These are phyloP conservation scores for Scaptodrosophila lebanonensis DNA, from an alignment of 1,140 invertebrate genomes.

Conservation along the genomic window DNA sequence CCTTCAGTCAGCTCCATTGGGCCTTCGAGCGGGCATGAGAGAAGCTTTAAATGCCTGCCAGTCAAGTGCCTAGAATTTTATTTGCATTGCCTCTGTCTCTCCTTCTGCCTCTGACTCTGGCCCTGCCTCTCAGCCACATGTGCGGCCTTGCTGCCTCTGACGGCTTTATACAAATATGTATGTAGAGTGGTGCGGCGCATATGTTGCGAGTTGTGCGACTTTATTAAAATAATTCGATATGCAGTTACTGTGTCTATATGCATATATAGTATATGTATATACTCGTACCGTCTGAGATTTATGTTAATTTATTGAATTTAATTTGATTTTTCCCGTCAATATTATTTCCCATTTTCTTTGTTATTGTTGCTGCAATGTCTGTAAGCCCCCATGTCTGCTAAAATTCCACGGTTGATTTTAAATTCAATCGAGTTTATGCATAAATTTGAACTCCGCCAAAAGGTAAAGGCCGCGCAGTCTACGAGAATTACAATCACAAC, in stretches of 20 bases:
- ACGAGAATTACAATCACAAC: no score
- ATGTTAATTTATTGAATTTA: slow-evolving; percentile 73
- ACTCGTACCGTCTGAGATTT: slow-evolving; percentile 50
- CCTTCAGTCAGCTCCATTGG: no score
- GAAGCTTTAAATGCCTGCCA: no score
- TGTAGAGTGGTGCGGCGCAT: slow-evolving; percentile 34
- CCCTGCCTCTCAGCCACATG: slow-evolving; percentile 5
- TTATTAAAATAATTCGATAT: slow-evolving; percentile 63
- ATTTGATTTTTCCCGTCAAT: slow-evolving; percentile 45
- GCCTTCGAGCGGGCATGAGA: no score
- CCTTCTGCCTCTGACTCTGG: no score
- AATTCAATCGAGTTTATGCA: slow-evolving; percentile 66
- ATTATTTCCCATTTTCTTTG: neutral
- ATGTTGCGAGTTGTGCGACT: slow-evolving; percentile 54
- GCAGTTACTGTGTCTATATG: slow-evolving; percentile 8
- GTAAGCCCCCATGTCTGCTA: slow-evolving; percentile 8
- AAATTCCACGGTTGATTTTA: slow-evolving; percentile 38
- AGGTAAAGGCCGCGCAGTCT: slow-evolving; percentile 7
- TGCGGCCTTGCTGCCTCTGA: slow-evolving; percentile 33
- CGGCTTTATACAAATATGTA: slow-evolving; percentile 25
- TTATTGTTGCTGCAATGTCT: neutral
- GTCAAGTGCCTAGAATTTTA: no score
- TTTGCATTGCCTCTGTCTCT: no score
- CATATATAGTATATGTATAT: slow-evolving; percentile 51
- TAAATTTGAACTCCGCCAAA: slow-evolving; percentile 51